phyloP scores from a whole-genome alignment of 2,113 vertebrate species.

The Gyps fulvus region DNA sequence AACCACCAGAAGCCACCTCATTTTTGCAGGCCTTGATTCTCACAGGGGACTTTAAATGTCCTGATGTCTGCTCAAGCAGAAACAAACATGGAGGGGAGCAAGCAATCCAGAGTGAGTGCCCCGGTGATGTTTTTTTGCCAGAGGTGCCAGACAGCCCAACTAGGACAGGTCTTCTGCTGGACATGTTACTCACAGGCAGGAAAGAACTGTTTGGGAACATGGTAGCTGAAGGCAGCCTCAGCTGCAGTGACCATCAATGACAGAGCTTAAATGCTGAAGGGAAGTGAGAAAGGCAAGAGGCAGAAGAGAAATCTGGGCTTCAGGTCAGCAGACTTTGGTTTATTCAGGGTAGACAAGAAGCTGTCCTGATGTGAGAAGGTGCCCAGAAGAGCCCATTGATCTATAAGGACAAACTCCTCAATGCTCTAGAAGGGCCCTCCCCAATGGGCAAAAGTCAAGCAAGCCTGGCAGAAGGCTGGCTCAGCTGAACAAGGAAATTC shows the following conservation, averaged over 20 bases:
- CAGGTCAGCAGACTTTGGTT: not conserved
- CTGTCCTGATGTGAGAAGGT: not conserved
- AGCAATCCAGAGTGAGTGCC: not conserved
- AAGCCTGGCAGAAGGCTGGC: not conserved
- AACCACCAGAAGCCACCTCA: not conserved
- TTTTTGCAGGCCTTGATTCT: not conserved
- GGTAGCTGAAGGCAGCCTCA: not conserved
- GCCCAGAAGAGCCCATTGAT: not conserved
- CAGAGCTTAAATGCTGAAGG: not conserved
- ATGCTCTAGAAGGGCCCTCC: not conserved
- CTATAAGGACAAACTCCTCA: not conserved
- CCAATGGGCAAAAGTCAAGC: accelerated
- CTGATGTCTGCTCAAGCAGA: not conserved
- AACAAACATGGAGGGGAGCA: not conserved
- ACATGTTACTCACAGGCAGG: accelerated
- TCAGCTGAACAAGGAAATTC: not conserved
- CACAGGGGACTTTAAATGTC: not conserved
- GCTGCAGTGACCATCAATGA: not conserved
- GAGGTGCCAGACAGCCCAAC: not conserved
- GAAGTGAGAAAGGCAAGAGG: not conserved
- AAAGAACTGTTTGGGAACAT: not conserved
- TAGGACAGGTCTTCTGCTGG: not conserved
- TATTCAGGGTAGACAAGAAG: not conserved
- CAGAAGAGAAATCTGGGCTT: not conserved
- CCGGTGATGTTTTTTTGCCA: not conserved